Percentiles rank a stretch among this genome's conserved stretches.
These are phyloP conservation scores for Brachionus rubens DNA, from an alignment of 1,140 invertebrate species.

Conservation along the genomic window DNA sequence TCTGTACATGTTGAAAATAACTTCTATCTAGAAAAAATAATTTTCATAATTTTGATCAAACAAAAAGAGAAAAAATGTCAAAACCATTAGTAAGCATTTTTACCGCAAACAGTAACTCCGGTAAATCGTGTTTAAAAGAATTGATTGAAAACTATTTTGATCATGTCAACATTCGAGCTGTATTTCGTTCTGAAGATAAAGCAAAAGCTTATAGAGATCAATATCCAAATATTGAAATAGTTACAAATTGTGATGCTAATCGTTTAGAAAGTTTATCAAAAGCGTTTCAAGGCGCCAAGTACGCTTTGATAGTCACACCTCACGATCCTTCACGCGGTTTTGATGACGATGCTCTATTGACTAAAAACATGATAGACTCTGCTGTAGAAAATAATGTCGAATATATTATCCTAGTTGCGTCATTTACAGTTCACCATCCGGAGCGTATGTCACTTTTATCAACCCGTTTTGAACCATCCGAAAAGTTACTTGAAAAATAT, in stretches of 20 bases:
- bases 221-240: slow-evolving; percentile 12
- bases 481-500: slow-evolving; percentile 8
- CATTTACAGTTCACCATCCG: slow-evolving; percentile 14
- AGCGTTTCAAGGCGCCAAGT: slow-evolving; percentile 2
- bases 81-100: slow-evolving; percentile 11
- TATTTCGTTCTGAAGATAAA: slow-evolving; percentile 34
- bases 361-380: slow-evolving; percentile 17
- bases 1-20: no score
- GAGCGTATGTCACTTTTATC: neutral
- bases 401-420: slow-evolving; percentile 39
- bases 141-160: neutral
- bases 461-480: slow-evolving; percentile 22
- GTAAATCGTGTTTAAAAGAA: neutral
- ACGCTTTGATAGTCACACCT: slow-evolving; percentile 29
- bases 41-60: no score
- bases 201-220: neutral
- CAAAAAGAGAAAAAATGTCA: no score
- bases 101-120: slow-evolving; percentile 28
- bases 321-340: neutral
- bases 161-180: neutral
- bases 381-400: slow-evolving; percentile 13
- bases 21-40: no score
- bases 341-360: neutral
- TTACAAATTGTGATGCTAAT: neutral
- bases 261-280: neutral